Evolutionary conservation across 2,113 vertebrate species (phyloP), one percentile per base, ranked within the genome.

Genomic region (Syngnathoides biaculeatus): DNA sequence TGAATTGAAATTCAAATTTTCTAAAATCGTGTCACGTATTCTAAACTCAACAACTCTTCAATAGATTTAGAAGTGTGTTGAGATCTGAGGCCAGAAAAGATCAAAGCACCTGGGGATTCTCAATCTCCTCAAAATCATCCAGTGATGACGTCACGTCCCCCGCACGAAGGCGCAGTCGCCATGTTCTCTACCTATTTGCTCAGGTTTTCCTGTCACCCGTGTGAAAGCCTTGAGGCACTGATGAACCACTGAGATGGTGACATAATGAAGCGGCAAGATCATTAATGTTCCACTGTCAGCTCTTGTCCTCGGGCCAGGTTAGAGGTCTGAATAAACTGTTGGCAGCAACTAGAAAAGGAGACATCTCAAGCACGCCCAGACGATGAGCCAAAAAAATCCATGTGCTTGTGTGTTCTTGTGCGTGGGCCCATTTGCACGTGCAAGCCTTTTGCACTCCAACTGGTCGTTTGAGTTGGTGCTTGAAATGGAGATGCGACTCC

Each of bases 401-500:
- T 62, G 27, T 35, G 53, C 50, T 2, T 53, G 69, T 43, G 61
- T 48, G 48, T 64, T 47, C 5, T 47, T 47, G 48, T n/a, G 72
- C 56, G 60, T 30, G 38, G 24, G 43, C 13, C 13, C 42, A 68
- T 12, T 45, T 71, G 69, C 60, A 67, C 77, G 64, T 38, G 73
- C 69, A 30, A 27, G 30, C 71, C 75, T 79, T 62, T 67, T 2
- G 26, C 69, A 57, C 68, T 30, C 59, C 9, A 72, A 71, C 1
- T 27, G 85, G 81, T 81, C 74, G 78, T 84, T 84, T 73, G 72
- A 59, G 65, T 79, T 64, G 53, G 71, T 64, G 74, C 83, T 85
- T 84, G 78, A 89, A 82, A 84, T 75, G 77, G 74, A 80, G 82
- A 75, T 72, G 68, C 67, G 55, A 78, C 79, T 80, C 71, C 60